phyloP scores from a whole-genome alignment of 2,888 invertebrate species.

The Cantharis rufa region DNA sequence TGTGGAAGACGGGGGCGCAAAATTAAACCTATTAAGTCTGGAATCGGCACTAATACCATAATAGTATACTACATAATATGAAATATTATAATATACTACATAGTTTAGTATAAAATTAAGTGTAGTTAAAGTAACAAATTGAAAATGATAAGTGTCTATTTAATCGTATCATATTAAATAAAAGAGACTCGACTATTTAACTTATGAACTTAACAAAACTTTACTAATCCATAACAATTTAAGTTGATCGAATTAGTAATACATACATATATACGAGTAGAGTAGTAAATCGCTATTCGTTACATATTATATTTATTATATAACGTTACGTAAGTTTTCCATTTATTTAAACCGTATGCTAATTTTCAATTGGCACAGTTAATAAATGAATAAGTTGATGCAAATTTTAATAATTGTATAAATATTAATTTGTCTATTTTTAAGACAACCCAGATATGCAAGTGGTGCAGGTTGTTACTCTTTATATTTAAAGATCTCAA shows the following conservation, averaged over 20 bases:
- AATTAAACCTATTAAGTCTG: too few species aligned
- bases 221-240: constrained; percentile 15
- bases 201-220: constrained; percentile 19
- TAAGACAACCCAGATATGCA: constrained; percentile 18
- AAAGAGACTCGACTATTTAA: neutral
- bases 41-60: too few species aligned
- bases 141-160: neutral
- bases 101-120: neutral
- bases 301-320: neutral
- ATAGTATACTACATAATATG: too few species aligned
- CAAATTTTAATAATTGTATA: neutral
- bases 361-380: neutral
- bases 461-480: constrained; percentile 18
- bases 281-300: neutral
- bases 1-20: too few species aligned
- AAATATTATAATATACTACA: neutral
- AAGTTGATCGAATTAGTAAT: constrained; percentile 14
- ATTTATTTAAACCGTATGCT: neutral
- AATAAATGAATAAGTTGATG: neutral
- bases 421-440: constrained; percentile 7
- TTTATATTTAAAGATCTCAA: constrained; percentile 18
- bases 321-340: neutral
- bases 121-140: neutral
- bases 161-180: neutral
- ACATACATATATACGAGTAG: neutral